Base-by-base conservation (phyloP, 2,797 vertebrate genomes). In the Argyrosomus regius region DNA sequence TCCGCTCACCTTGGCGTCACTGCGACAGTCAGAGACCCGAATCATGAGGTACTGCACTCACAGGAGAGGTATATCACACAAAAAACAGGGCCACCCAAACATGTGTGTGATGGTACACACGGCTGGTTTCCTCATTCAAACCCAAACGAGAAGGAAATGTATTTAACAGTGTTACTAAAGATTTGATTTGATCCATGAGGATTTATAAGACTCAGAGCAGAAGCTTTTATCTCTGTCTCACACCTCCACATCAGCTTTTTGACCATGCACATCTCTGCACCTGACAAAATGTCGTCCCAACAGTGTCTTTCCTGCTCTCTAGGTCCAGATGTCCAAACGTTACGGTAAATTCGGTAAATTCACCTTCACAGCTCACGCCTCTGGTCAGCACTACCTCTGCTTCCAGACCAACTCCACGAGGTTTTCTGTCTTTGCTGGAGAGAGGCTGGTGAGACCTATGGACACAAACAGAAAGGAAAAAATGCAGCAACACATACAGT, bases 371-470 rank as follows among this genome's bases (percentile, higher is more conserved):
- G 94, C 97, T 35, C 93, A 96, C 6, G 70, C 92, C 1, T 94
- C 97, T 24, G 97, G 97, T 12, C 96, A 96, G 45, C 96, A 99
- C 75, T 85, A 87, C 53, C 92, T 99, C n/a, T 99, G 98, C 84
- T 94, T 98, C 79, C 93, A 96, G 76, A 98, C 96, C 80, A 98
- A 99, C 88, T 97, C 95, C 13, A 97, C 97, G 0, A 93, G 91
- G 78, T 95, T 97, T 62, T 79, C 96, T 0, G 94, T 96, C 11
- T 96, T 95, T 26, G 94, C 94, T 76, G 93, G 89, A 75, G 96
- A 96, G 41, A 95, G 80, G 85, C 87, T 98, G 96, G 97, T 98
- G 91, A 93, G 97, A 88, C 46, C 81, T 86, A 35, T 2, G 3
- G n/a, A 84, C 39, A 80, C 26, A 71, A 31, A 80, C 6, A 59